These are phyloP conservation scores for Catocala nupta DNA, from an alignment of 2,888 invertebrate genomes.

Conservation along the genomic window DNA sequence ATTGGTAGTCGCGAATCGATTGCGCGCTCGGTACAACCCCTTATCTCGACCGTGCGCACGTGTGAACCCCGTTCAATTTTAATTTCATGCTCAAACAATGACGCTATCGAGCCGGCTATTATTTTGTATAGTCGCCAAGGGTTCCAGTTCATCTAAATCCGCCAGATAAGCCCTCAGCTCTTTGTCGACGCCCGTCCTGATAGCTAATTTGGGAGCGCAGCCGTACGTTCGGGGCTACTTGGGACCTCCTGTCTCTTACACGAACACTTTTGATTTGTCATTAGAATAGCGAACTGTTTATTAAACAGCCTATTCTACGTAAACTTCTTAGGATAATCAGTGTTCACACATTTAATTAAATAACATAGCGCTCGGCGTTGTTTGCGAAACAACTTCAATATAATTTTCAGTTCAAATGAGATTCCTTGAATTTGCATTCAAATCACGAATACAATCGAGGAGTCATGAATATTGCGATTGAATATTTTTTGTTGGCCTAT, in stretches of 20 bases:
- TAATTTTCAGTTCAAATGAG: conserved; percentile 66
- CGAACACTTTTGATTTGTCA: conserved; percentile 72
- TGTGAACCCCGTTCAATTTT: conserved; percentile 87
- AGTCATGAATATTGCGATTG: conserved; percentile 63
- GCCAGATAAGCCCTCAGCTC: conserved; percentile 81
- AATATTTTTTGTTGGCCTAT: conserved; percentile 56
- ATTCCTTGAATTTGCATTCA: conserved; percentile 67
- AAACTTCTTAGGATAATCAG: conserved; percentile 62
- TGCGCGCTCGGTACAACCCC: conserved; percentile 75
- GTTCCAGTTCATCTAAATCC: conserved; percentile 86
- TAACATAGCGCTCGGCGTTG: conserved; percentile 49
- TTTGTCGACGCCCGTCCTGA: conserved; percentile 79
- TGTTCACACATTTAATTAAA: conserved; percentile 75
- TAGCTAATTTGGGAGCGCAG: conserved; percentile 77
- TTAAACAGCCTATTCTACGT: conserved; percentile 66
- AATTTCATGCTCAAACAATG: conserved; percentile 88
- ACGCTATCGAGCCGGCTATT: conserved; percentile 85
- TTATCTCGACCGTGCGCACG: conserved; percentile 84
- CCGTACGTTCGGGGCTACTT: conserved; percentile 46
- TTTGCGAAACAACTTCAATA: conserved; percentile 64
- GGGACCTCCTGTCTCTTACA: conserved; percentile 46
- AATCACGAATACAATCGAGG: conserved; percentile 64
- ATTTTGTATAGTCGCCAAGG: conserved; percentile 84
- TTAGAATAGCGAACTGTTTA: conserved; percentile 67
- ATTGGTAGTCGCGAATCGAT: conserved; percentile 77